A percentile compares a stretch with the other conserved stretches of the same genome.
phyloP scores from a whole-genome alignment of 2,888 invertebrate genomes.

The Eugnorisma glareosa region DNA sequence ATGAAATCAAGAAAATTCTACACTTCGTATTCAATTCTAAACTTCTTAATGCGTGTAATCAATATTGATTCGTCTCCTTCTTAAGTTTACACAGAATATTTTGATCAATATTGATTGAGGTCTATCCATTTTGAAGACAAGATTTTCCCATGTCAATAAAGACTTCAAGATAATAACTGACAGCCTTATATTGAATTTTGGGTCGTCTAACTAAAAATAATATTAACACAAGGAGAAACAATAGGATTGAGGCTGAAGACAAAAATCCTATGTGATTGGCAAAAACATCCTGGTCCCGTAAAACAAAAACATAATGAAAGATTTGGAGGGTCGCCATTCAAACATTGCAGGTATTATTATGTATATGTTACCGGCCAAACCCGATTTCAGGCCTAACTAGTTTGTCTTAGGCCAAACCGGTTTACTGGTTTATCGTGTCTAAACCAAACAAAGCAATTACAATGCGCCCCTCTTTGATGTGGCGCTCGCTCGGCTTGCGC shows the following conservation, averaged over 20 bases:
- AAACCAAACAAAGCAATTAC: too few species aligned
- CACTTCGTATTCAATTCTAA: too few species aligned
- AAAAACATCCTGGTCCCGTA: slow-evolving; percentile 6
- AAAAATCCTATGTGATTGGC: slow-evolving; percentile 33
- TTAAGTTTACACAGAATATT: slow-evolving; percentile 34
- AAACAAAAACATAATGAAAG: slow-evolving; percentile 32
- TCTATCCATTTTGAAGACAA: slow-evolving; percentile 23
- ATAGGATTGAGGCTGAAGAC: slow-evolving; percentile 16
- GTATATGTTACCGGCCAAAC: too few species aligned
- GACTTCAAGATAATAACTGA: slow-evolving; percentile 30
- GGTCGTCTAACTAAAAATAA: background rate
- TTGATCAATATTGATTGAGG: slow-evolving; percentile 47
- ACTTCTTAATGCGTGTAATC: slow-evolving; percentile 54
- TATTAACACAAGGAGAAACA: slow-evolving; percentile 39
- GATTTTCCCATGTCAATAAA: slow-evolving; percentile 19
- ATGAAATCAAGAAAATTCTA: slow-evolving; percentile 54
- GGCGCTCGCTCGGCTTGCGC: too few species aligned
- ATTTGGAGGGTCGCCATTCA: slow-evolving; percentile 30
- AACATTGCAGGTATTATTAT: background rate
- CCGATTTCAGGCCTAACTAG: too few species aligned
- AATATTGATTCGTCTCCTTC: slow-evolving; percentile 51
- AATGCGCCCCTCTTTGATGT: too few species aligned
- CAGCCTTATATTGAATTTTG: slow-evolving; percentile 4
- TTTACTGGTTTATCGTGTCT: too few species aligned
- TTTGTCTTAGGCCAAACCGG: too few species aligned